Percentiles rank a stretch among this genome's conserved stretches.
phyloP scores from a whole-genome alignment of 2,113 vertebrate species.

The Gavia stellata region DNA sequence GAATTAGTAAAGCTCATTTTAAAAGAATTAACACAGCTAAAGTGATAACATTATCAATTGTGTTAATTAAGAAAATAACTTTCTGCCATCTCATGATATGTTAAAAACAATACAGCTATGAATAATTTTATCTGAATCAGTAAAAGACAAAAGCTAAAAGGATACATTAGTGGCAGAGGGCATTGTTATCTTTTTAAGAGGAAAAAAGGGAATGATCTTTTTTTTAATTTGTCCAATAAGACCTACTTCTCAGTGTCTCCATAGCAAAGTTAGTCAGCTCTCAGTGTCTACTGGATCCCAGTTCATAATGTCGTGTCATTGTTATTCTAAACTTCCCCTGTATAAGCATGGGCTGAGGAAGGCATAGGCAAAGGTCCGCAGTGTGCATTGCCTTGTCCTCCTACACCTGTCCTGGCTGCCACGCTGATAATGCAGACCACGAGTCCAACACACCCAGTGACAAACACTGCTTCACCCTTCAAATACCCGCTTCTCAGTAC shows the following conservation, averaged over 20 bases:
- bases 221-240: background rate
- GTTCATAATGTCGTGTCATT: background rate
- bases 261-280: background rate
- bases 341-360: background rate
- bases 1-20: background rate
- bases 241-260: background rate
- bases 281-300: background rate
- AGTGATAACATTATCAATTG: background rate
- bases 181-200: background rate
- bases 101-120: background rate
- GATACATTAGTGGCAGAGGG: background rate
- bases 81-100: background rate
- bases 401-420: background rate
- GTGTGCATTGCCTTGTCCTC: fast-evolving
- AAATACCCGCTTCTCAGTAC: background rate
- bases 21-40: background rate
- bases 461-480: background rate
- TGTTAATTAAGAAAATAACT: background rate
- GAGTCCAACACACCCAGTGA: background rate
- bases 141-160: background rate
- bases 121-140: background rate
- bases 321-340: background rate
- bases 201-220: background rate
- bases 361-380: background rate
- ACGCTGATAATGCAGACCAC: fast-evolving